phyloP scores from a whole-genome alignment of 2,797 vertebrate species.

The Glossophaga mutica region DNA sequence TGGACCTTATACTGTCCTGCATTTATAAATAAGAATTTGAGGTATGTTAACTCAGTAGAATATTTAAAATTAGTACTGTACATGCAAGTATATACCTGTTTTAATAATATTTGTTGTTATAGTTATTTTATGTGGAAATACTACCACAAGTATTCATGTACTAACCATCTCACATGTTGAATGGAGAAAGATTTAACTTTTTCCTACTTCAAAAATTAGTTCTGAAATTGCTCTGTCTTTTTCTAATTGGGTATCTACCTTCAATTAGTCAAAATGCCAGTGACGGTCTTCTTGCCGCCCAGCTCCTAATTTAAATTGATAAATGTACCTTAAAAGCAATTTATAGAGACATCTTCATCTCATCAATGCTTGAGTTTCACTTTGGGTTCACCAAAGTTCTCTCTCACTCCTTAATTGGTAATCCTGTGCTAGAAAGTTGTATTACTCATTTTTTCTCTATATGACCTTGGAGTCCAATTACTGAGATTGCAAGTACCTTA shows the following conservation, averaged over 20 bases:
- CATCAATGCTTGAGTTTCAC: background rate
- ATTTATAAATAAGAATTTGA: background rate
- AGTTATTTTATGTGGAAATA: background rate
- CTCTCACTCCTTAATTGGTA: slow-evolving; percentile 35
- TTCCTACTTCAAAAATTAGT: background rate
- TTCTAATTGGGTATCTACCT: slow-evolving; percentile 16
- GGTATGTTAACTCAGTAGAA: background rate
- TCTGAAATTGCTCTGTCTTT: background rate
- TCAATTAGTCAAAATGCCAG: slow-evolving; percentile 41
- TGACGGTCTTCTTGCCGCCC: background rate
- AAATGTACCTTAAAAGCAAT: slow-evolving; percentile 38
- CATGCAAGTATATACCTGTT: background rate
- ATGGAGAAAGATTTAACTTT: background rate
- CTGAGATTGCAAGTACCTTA: background rate
- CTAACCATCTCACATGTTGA: background rate
- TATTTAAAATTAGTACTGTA: background rate
- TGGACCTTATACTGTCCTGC: too few relatives aligned
- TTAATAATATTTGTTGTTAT: background rate
- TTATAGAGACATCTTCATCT: slow-evolving; percentile 20
- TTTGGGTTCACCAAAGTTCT: background rate
- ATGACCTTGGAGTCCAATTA: slow-evolving; percentile 40
- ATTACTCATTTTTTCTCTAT: background rate
- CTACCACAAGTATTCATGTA: background rate
- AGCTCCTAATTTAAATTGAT: slow-evolving; percentile 56
- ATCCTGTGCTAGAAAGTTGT: background rate